These are phyloP conservation scores for Drosophila leonis DNA, from an alignment of 2,888 invertebrate genomes.

Conservation along the genomic window DNA sequence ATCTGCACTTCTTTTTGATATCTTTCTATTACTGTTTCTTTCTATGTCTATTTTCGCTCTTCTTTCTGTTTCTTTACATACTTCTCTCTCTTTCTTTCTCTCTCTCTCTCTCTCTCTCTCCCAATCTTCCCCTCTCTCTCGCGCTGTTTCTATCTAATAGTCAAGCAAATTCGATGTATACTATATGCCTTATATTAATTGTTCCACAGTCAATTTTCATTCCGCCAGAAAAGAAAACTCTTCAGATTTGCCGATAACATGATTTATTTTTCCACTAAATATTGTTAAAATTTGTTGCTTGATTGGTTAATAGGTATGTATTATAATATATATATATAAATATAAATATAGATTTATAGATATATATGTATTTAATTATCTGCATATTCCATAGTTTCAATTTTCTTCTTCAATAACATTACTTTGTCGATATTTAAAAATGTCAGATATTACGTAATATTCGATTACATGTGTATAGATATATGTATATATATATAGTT, in stretches of 20 bases:
- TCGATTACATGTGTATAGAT: slow-evolving; percentile 22
- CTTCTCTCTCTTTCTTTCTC: no score
- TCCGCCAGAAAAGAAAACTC: neutral
- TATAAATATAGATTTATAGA: neutral
- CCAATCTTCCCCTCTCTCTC: neutral
- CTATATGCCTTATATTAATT: neutral
- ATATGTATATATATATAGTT: slow-evolving; percentile 18
- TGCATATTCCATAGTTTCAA: neutral
- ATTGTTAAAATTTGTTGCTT: slow-evolving; percentile 10
- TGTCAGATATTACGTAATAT: slow-evolving; percentile 20
- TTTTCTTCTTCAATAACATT: neutral
- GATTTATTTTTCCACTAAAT: slow-evolving; percentile 40
- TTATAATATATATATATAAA: neutral
- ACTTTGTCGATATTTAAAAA: slow-evolving; percentile 2
- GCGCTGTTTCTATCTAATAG: neutral
- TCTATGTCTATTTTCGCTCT: neutral
- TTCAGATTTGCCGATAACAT: slow-evolving; percentile 12
- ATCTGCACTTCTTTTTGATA: no score
- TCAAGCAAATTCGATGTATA: neutral
- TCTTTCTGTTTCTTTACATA: neutral
- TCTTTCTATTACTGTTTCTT: no score
- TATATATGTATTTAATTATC: neutral
- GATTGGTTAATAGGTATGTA: slow-evolving; percentile 15
- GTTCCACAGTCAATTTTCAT: neutral
- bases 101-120: neutral